A percentile compares a stretch with the other conserved stretches of the same genome.
Evolutionary conservation across 1,140 invertebrate species (phyloP).

Genomic region (Ceratitis capitata): DNA sequence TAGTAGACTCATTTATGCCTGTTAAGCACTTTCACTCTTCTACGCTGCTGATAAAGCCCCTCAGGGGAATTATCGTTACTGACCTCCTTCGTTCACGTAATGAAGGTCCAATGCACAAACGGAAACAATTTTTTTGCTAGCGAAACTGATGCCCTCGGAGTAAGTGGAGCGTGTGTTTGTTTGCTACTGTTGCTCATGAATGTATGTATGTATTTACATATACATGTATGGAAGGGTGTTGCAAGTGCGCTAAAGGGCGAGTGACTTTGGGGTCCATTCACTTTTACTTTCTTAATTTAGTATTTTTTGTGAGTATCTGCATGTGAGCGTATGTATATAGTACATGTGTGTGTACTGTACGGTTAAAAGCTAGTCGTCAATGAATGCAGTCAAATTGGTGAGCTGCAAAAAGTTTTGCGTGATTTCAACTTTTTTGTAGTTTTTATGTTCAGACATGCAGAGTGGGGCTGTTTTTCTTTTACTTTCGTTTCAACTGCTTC

Average conservation of each 20-base stretch:
- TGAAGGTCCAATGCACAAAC: background rate
- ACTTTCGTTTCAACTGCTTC: background rate
- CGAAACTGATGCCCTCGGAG: background rate
- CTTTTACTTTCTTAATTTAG: background rate
- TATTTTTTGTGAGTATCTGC: too few relatives aligned
- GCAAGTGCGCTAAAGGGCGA: background rate
- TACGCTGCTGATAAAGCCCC: background rate
- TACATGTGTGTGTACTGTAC: background rate
- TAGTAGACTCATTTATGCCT: background rate
- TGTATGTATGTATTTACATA: background rate
- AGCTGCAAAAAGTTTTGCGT: background rate
- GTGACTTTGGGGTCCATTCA: background rate
- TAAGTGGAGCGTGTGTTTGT: background rate
- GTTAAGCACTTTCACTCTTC: background rate
- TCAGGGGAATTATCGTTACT: background rate
- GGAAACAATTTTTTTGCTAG: background rate
- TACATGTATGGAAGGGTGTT: background rate
- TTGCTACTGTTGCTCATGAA: background rate
- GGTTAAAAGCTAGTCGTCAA: background rate
- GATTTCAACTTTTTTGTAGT: background rate
- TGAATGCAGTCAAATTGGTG: background rate
- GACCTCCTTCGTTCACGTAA: background rate
- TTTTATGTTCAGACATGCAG: background rate
- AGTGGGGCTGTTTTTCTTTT: background rate
- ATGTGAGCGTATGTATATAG: too few relatives aligned